phyloP scores from a whole-genome alignment of 2,113 vertebrate species.

The Bostrychus sinensis region DNA sequence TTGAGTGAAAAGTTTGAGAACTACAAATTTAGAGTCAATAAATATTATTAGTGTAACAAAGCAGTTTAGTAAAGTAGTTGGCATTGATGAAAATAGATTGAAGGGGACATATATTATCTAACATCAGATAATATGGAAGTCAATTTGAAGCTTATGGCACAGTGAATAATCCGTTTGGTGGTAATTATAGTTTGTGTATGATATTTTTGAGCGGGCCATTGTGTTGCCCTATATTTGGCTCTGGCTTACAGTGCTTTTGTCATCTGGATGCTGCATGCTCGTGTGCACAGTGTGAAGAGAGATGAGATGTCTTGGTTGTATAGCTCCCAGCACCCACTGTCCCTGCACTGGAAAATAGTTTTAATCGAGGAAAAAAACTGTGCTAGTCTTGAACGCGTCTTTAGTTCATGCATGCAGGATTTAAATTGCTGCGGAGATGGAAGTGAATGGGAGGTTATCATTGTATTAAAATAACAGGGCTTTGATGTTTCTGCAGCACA shows the following conservation, averaged over 20 bases:
- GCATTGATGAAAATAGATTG: too few relatives aligned
- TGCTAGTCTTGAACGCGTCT: conserved; percentile 11
- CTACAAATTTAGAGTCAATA: too few relatives aligned
- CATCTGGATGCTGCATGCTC: conserved; percentile 46
- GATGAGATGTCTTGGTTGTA: conserved; percentile 36
- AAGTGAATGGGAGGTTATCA: conserved; percentile 26
- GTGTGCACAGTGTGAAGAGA: conserved; percentile 37
- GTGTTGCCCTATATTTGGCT: conserved; percentile 37
- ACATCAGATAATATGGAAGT: not conserved
- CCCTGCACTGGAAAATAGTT: conserved; percentile 16
- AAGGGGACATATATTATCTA: not conserved
- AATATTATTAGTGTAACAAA: too few relatives aligned
- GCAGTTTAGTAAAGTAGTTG: too few relatives aligned
- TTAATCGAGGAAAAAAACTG: conserved; percentile 16
- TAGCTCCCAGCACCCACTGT: conserved; percentile 36
- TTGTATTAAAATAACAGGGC: conserved; percentile 39
- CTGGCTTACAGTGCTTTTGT: conserved; percentile 52
- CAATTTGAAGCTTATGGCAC: not conserved
- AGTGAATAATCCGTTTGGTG: not conserved
- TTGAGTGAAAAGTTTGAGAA: too few relatives aligned
- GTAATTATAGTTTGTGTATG: conserved; percentile 20
- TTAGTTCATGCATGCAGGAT: conserved; percentile 20
- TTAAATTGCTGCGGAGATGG: conserved; percentile 22
- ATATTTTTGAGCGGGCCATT: conserved; percentile 15
- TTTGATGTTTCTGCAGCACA: conserved; percentile 47